A percentile compares a stretch with the other conserved stretches of the same genome.
Evolutionary conservation across 2,888 invertebrate species (phyloP).

Genomic region (Drosophila kuntzei): DNA sequence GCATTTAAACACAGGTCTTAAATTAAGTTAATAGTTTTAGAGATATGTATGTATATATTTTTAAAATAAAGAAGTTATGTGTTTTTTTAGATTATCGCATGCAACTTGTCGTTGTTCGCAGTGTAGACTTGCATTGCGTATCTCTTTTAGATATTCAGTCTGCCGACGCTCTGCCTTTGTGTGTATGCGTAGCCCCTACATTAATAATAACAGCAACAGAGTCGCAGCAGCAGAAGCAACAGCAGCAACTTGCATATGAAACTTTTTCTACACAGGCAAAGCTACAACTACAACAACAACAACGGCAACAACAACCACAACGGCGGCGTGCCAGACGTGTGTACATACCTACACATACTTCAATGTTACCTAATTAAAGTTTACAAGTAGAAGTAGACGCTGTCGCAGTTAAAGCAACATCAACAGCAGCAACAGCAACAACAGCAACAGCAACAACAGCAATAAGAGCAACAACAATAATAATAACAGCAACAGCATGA

Average conservation of each 20-base stretch:
- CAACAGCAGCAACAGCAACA: slow-evolving; percentile 44
- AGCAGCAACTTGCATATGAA: slow-evolving; percentile 59
- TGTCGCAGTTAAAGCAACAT: slow-evolving; percentile 64
- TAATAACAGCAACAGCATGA: slow-evolving; percentile 65
- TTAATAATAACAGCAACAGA: slow-evolving; percentile 60
- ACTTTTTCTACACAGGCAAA: slow-evolving; percentile 39
- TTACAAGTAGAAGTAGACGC: slow-evolving; percentile 72
- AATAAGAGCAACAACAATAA: slow-evolving; percentile 8
- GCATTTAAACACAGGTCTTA: too few relatives aligned
- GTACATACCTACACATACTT: slow-evolving; percentile 73
- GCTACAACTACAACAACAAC: slow-evolving; percentile 3
- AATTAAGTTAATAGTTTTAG: background rate
- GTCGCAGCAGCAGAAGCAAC: slow-evolving; percentile 3
- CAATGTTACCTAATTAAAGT: slow-evolving; percentile 80
- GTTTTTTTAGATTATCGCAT: background rate
- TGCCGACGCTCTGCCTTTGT: slow-evolving; percentile 23
- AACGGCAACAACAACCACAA: slow-evolving; percentile 8
- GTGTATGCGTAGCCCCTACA: slow-evolving; percentile 48
- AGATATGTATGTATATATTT: background rate
- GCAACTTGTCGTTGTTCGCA: slow-evolving; percentile 9
- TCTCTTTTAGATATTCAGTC: slow-evolving; percentile 61
- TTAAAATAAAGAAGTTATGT: too few relatives aligned
- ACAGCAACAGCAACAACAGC: slow-evolving; percentile 29
- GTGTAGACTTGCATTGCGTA: slow-evolving; percentile 56
- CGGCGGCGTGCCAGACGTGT: slow-evolving; percentile 52